Conservation (phyloP, 2,888 invertebrate species). For the Agonopterix arenella region DNA sequence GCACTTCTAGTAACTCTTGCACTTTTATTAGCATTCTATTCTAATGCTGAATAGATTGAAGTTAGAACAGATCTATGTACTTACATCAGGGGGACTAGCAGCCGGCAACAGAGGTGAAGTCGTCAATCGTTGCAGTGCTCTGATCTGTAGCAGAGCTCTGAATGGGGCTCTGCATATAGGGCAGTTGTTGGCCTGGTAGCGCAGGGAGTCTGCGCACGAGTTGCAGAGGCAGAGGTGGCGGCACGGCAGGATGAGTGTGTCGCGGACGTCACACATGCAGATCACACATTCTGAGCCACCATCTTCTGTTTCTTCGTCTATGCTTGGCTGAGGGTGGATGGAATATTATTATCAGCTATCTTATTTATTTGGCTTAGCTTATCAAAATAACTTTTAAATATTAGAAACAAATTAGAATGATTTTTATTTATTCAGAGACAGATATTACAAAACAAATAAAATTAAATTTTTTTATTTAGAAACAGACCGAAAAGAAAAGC, state of each 20-base stretch:
- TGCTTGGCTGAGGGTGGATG: conserved; percentile 48
- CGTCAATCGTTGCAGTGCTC: conserved; percentile 88
- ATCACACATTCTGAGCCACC: conserved; percentile 99
- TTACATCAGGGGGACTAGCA: conserved; percentile 76
- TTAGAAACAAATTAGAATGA: no score
- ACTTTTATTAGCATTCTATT: no score
- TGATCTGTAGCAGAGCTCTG: conserved; percentile 95
- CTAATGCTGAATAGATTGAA: no score
- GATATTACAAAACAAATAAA: no score
- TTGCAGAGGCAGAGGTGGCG: conserved; percentile 61
- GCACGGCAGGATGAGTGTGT: conserved; percentile 96
- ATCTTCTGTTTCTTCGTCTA: conserved; percentile 93
- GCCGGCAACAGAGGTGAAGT: conserved; percentile 61
- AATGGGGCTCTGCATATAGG: conserved; percentile 99
- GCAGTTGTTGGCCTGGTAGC: conserved; percentile 98
- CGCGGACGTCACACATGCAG: conserved; percentile 98
- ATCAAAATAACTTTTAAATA: no score
- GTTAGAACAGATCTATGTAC: conserved; percentile 18
- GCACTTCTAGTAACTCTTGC: no score
- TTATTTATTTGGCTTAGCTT: no score
- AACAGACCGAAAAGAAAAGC: no score
- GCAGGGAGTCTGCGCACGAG: conserved; percentile 92
- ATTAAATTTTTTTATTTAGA: background rate
- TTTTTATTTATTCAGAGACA: no score
- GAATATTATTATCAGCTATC: no score